Evolutionary conservation across 1,140 invertebrate species (phyloP).

Genomic region (Protaetia brevitarsis): DNA sequence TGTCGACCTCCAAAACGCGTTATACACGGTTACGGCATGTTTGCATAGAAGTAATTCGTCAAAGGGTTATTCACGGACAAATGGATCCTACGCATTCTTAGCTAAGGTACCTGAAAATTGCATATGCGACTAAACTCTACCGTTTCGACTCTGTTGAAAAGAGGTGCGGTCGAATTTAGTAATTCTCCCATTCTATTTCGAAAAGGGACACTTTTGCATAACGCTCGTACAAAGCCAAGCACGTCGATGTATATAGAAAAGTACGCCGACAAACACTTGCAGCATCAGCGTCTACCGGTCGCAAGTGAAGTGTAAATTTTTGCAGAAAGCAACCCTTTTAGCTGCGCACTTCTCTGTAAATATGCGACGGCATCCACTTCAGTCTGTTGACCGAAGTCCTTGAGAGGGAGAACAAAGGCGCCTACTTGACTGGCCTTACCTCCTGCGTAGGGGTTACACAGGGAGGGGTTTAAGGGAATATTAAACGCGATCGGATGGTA

Average conservation of each 20-base stretch:
- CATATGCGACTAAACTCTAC: background rate
- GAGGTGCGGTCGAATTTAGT: background rate
- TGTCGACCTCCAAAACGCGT: background rate
- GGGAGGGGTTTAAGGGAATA: background rate
- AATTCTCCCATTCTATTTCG: background rate
- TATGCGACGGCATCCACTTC: slow-evolving; percentile 1
- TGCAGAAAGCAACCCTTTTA: slow-evolving; percentile 9
- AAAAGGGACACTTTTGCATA: slow-evolving; percentile 15
- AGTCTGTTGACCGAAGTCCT: background rate
- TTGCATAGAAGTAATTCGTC: slow-evolving; percentile 11
- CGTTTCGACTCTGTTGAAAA: background rate
- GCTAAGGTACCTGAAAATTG: slow-evolving; percentile 3
- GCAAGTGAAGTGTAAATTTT: slow-evolving; percentile 18
- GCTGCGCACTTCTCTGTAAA: background rate
- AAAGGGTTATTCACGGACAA: background rate
- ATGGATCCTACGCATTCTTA: background rate
- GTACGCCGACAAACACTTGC: background rate
- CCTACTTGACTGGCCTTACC: slow-evolving; percentile 8
- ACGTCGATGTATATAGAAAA: background rate
- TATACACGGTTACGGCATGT: background rate
- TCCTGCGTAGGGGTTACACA: background rate
- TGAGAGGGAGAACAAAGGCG: background rate
- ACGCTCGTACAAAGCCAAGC: background rate
- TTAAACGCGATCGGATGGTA: background rate
- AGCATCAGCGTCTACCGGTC: background rate